A percentile compares a stretch with the other conserved stretches of the same genome.
These are phyloP conservation scores for Ennomos erosarius DNA, from an alignment of 2,888 invertebrate genomes.

Conservation along the genomic window DNA sequence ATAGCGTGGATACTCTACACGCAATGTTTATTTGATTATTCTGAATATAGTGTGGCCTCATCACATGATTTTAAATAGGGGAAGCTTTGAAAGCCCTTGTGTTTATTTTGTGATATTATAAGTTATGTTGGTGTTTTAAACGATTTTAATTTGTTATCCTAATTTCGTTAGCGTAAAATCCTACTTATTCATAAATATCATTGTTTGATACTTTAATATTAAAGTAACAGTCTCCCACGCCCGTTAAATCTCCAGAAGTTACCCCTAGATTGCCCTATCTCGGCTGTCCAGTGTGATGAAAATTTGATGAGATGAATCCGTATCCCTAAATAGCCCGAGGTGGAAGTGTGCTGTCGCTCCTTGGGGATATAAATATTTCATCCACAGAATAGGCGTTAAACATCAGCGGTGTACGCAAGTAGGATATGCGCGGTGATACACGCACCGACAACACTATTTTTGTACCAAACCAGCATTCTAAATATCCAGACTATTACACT, in stretches of 20 bases:
- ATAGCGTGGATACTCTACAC: slow-evolving; percentile 60
- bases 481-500: slow-evolving; percentile 39
- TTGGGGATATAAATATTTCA: slow-evolving; percentile 51
- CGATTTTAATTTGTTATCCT: background rate
- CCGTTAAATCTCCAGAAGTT: slow-evolving; percentile 13
- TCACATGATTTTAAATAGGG: slow-evolving; percentile 20
- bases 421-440: slow-evolving; percentile 39
- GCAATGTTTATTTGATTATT: slow-evolving; percentile 34
- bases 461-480: slow-evolving; percentile 50
- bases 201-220: slow-evolving; percentile 10
- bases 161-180: background rate
- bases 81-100: slow-evolving; percentile 9
- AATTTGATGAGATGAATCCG: slow-evolving; percentile 31
- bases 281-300: slow-evolving; percentile 27
- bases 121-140: background rate
- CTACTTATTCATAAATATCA: slow-evolving; percentile 1
- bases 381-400: slow-evolving; percentile 50
- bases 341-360: slow-evolving; percentile 30
- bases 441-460: slow-evolving; percentile 58
- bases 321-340: slow-evolving; percentile 29
- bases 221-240: slow-evolving; percentile 1
- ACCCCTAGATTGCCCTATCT: slow-evolving; percentile 17
- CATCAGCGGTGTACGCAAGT: slow-evolving; percentile 45
- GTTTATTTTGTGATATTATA: slow-evolving; percentile 8
- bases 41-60: slow-evolving; percentile 11